A percentile compares a stretch with the other conserved stretches of the same genome.
Conservation (phyloP, 2,888 invertebrate species). For the Odontocolon sp. region DNA sequence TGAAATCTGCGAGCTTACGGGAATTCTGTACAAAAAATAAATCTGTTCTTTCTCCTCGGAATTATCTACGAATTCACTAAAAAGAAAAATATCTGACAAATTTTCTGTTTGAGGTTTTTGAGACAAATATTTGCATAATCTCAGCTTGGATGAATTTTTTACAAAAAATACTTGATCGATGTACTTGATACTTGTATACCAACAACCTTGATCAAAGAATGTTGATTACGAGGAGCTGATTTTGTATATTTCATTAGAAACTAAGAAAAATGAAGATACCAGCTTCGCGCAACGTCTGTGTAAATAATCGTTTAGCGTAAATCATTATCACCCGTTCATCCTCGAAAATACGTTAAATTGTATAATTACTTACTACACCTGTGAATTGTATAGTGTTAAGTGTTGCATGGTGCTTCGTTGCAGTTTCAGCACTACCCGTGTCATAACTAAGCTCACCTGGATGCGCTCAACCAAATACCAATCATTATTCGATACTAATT, state of each 20-base stretch:
- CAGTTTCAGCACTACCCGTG: slow-evolving; percentile 58
- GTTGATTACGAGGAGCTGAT: slow-evolving; percentile 3
- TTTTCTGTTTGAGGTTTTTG: too few relatives aligned
- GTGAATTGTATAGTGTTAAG: slow-evolving; percentile 59
- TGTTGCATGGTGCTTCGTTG: slow-evolving; percentile 60
- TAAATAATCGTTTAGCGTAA: slow-evolving; percentile 57
- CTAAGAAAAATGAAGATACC: slow-evolving; percentile 14
- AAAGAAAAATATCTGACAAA: too few relatives aligned
- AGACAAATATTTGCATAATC: too few relatives aligned
- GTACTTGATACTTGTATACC: too few relatives aligned
- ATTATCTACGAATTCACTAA: too few relatives aligned
- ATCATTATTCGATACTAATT: slow-evolving; percentile 50
- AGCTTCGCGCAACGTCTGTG: slow-evolving; percentile 52
- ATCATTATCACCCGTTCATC: slow-evolving; percentile 51
- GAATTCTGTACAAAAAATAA: slow-evolving; percentile 6
- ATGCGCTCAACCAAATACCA: slow-evolving; percentile 26
- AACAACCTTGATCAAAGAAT: not conserved
- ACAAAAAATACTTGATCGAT: too few relatives aligned
- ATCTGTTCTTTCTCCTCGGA: not conserved
- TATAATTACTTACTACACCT: slow-evolving; percentile 52
- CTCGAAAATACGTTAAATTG: slow-evolving; percentile 45
- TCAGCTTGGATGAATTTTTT: too few relatives aligned
- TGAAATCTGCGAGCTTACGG: slow-evolving; percentile 28
- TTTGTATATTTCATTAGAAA: not conserved
- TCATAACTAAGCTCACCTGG: slow-evolving; percentile 56